Evolutionary conservation across 2,113 vertebrate genomes (phyloP).

Genomic region (Symphodus melops): DNA sequence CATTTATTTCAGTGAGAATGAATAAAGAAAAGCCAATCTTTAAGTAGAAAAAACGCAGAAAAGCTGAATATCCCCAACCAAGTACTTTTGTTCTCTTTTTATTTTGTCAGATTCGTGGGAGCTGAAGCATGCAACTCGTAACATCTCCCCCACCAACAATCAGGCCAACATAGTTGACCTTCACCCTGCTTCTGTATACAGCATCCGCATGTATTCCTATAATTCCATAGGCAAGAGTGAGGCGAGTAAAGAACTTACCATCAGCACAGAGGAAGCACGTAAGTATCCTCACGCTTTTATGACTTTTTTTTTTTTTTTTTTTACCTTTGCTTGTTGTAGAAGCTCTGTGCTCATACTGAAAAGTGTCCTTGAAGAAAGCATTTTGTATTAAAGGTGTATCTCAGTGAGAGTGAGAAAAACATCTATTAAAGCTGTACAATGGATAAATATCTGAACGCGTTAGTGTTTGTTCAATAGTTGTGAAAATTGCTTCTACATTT

Average conservation of each 20-base stretch:
- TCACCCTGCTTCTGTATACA: constrained; percentile 95
- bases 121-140: constrained; percentile 95
- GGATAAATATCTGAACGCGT: constrained; percentile 2
- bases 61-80: background rate
- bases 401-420: constrained; percentile 11
- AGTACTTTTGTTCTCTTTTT: background rate
- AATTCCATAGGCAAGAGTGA: constrained; percentile 97
- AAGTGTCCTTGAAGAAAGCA: constrained; percentile 34
- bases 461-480: background rate
- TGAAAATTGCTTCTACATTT: background rate
- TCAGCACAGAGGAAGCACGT: constrained; percentile 98
- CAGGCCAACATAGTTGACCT: constrained; percentile 98
- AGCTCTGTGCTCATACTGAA: background rate
- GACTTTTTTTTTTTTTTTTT: no score
- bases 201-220: constrained; percentile 98
- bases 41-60: background rate
- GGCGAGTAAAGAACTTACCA: constrained; percentile 96
- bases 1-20: background rate
- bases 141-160: constrained; percentile 98
- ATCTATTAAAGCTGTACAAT: background rate
- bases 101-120: constrained; percentile 91
- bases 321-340: background rate
- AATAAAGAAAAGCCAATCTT: background rate
- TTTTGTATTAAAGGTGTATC: constrained; percentile 8
- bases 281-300: constrained; percentile 41